A percentile compares a stretch with the other conserved stretches of the same genome.
Evolutionary conservation across 2,113 vertebrate species (phyloP).

Genomic region (Hemibagrus wyckioides): DNA sequence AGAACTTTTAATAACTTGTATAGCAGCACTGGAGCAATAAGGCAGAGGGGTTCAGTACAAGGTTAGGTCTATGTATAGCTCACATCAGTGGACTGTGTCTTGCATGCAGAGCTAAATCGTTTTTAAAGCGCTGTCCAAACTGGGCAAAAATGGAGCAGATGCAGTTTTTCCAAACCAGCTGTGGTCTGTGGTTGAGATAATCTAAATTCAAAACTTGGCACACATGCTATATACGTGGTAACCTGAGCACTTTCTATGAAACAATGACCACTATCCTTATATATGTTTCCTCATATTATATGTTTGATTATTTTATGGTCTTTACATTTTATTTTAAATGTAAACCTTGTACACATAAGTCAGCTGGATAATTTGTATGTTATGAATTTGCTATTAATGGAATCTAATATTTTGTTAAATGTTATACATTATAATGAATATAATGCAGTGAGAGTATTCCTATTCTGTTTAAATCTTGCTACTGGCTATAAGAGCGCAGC

Average conservation of each 20-base stretch:
- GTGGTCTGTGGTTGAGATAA: conserved; percentile 8
- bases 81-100: conserved; percentile 44
- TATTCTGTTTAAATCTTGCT: neutral
- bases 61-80: conserved; percentile 61
- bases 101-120: conserved; percentile 38
- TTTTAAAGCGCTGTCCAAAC: conserved; percentile 50
- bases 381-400: neutral
- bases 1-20: conserved; percentile 44
- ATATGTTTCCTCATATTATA: neutral
- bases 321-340: neutral
- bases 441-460: neutral
- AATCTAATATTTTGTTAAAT: neutral
- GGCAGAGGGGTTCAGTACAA: conserved; percentile 49
- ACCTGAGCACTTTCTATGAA: conserved; percentile 3
- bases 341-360: neutral
- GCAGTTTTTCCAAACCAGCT: conserved; percentile 22
- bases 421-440: neutral
- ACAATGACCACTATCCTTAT: neutral
- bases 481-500: conserved; percentile 3
- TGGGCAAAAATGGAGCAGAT: conserved; percentile 51
- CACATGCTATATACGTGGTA: neutral
- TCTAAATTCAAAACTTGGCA: conserved; percentile 35
- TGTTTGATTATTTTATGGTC: neutral
- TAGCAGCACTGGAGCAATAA: conserved; percentile 25
- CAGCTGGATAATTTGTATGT: neutral